Conservation (phyloP, 2,888 invertebrate genomes). For the Pterostichus niger region DNA sequence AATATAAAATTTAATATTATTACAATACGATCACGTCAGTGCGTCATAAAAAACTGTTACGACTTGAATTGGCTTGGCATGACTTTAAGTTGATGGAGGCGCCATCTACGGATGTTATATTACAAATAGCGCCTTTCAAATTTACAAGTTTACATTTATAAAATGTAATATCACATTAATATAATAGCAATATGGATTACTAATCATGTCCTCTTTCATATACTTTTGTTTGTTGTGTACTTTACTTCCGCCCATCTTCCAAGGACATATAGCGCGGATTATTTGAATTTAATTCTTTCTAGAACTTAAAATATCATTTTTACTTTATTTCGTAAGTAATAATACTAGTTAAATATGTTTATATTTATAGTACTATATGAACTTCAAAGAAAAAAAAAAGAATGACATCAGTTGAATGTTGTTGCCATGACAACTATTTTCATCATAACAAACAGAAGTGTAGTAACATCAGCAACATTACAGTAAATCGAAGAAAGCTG, state of each 20-base stretch:
- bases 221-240: neutral
- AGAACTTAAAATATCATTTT: neutral
- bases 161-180: neutral
- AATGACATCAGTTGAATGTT: neutral
- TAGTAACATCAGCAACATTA: neutral
- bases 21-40: slow-evolving; percentile 30
- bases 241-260: neutral
- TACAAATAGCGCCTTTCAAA: slow-evolving; percentile 5
- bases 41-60: slow-evolving; percentile 60
- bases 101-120: slow-evolving; percentile 47
- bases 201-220: neutral
- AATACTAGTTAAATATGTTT: neutral
- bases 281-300: neutral
- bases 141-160: neutral
- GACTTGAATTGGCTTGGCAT: slow-evolving; percentile 61
- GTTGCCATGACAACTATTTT: neutral
- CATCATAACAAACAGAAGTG: neutral
- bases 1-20: slow-evolving; percentile 24
- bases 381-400: neutral
- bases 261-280: neutral
- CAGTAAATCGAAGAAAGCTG: no score
- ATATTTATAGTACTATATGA: no score
- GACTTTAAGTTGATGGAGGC: slow-evolving; percentile 9
- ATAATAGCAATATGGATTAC: neutral
- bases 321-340: neutral